phyloP scores from a whole-genome alignment of 2,888 invertebrate species.

The Trilocha varians region DNA sequence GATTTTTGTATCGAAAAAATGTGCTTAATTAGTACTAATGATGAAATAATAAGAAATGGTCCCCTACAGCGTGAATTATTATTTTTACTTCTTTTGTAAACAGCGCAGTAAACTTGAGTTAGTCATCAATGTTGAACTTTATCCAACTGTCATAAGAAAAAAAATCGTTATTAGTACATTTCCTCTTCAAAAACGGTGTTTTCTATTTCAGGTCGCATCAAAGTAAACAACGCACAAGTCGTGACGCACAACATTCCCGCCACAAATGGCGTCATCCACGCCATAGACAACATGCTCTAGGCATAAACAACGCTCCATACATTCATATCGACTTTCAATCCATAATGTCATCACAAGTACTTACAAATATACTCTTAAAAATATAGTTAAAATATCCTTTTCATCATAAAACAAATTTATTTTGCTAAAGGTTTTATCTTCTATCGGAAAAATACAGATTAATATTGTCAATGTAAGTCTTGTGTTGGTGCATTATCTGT shows the following conservation, averaged over 20 bases:
- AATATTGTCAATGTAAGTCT: background rate
- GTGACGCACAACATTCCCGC: slow-evolving; percentile 89
- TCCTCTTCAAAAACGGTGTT: too few relatives aligned
- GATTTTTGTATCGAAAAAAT: too few relatives aligned
- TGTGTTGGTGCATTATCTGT: background rate
- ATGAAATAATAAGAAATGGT: too few relatives aligned
- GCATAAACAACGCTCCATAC: too few relatives aligned
- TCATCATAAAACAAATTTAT: background rate
- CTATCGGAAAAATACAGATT: background rate
- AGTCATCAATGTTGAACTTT: too few relatives aligned
- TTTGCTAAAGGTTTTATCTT: background rate
- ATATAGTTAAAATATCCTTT: background rate
- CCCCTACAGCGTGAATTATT: too few relatives aligned
- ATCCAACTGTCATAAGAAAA: too few relatives aligned
- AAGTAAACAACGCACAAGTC: slow-evolving; percentile 87
- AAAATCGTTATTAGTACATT: too few relatives aligned
- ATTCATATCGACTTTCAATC: too few relatives aligned
- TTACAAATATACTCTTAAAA: background rate
- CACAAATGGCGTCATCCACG: slow-evolving; percentile 91
- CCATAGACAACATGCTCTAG: slow-evolving; percentile 76
- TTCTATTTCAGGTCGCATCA: slow-evolving; percentile 79
- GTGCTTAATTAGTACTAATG: too few relatives aligned
- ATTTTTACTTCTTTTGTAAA: too few relatives aligned
- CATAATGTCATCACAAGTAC: background rate
- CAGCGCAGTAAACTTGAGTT: too few relatives aligned